Conservation (phyloP, 2,113 vertebrate genomes). For the Odocoileus virginianus region DNA sequence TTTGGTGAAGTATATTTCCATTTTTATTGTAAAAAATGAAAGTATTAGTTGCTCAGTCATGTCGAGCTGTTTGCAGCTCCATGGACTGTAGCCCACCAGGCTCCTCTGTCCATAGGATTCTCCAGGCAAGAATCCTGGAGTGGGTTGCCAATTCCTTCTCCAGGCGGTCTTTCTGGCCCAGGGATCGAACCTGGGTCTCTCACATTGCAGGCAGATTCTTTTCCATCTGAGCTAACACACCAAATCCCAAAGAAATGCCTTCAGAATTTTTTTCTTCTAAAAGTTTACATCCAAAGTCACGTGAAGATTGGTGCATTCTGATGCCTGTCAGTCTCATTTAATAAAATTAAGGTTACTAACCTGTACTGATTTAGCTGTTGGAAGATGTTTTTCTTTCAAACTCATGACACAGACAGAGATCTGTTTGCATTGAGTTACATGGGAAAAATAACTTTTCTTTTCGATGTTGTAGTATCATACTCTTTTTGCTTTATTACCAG, state of each 20-base stretch:
- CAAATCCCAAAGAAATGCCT: background rate
- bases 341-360: background rate
- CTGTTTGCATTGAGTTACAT: accelerated
- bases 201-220: background rate
- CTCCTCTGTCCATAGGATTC: background rate
- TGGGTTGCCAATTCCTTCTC: background rate
- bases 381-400: background rate
- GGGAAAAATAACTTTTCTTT: background rate
- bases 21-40: background rate
- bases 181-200: background rate
- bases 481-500: background rate
- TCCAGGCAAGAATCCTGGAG: background rate
- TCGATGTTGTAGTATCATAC: background rate
- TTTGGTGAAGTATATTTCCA: background rate
- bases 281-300: background rate
- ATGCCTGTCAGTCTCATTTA: too few species aligned
- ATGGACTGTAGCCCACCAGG: background rate
- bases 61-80: background rate
- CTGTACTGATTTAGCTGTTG: background rate
- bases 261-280: background rate
- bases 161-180: background rate
- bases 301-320: background rate
- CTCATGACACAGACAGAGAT: background rate
- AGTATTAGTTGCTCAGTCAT: background rate
- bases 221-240: accelerated